Evolutionary conservation across 2,113 vertebrate genomes (phyloP), one percentile per base, ranked within the genome.

Genomic region (Caranx melampygus): DNA sequence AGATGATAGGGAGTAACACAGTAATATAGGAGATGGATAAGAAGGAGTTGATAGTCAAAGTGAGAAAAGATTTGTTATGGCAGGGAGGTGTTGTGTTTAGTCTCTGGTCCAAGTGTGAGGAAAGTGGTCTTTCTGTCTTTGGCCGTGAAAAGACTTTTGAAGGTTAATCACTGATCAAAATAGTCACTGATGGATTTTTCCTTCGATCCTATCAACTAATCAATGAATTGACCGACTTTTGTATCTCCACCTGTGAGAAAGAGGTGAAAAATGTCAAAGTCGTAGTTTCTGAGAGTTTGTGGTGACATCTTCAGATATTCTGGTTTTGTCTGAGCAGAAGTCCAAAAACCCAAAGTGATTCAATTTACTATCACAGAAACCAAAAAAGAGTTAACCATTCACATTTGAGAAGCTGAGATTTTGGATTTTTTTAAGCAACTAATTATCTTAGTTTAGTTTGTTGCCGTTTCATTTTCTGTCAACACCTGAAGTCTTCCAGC

Each of bases 1-100:
- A 51, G 57, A 37, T 52, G 76, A 60, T 73, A 47, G 37, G 66
- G 70, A 59, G 44, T 26, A 65, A 78, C 31, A 57, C 51, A 65
- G 62, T 51, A 12, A 40, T 33, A 20, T 54, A 37, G 44, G 12
- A 44, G 66, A 71, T 58, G 14, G 60, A 55, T 33, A 15, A 44
- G 55, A 31, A 33, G 5, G 55, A 8, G 52, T 35, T 35, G 26
- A 72, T 63, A 55, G 34, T 34, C 20, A 31, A 65, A 26, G 54
- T 73, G 45, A 65, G 73, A 70, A 74, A 64, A 77, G 68, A 66
- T 11, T 18, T 57, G 62, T 57, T 51, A 31, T 63, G 69, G 57
- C 13, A 71, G 62, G 63, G 16, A 35, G 47, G 54, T 54, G 16
- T 26, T 52, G 11, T 47, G 11, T 47, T 49, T 64, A 35, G 11